phyloP scores from a whole-genome alignment of 2,888 invertebrate species.

The Perdita meconis region DNA sequence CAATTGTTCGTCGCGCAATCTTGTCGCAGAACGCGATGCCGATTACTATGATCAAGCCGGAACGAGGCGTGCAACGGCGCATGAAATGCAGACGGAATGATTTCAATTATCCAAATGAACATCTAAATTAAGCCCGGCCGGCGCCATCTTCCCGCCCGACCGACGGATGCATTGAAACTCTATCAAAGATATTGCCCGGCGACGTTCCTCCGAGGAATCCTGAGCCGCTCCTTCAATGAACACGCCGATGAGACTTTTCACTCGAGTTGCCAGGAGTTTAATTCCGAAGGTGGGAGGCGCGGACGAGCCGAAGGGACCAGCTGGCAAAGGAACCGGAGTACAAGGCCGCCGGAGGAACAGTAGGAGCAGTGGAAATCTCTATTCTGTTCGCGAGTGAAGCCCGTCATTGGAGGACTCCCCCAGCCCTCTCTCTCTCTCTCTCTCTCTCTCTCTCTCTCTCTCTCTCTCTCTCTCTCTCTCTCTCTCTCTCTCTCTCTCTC shows the following conservation, averaged over 20 bases:
- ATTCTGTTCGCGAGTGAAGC: constrained; percentile 50
- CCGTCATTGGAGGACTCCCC: constrained; percentile 18
- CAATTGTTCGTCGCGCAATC: constrained; percentile 67
- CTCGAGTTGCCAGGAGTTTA: constrained; percentile 77
- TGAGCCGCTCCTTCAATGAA: constrained; percentile 60
- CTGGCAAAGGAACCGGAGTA: constrained; percentile 4
- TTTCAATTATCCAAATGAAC: constrained; percentile 80
- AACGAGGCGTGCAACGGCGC: constrained; percentile 69
- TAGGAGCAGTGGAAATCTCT: constrained; percentile 45
- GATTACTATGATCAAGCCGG: constrained; percentile 70
- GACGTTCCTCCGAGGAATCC: constrained; percentile 33
- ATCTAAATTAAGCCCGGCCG: constrained; percentile 49
- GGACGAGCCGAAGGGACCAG: constrained; percentile 20
- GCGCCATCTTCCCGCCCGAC: constrained; percentile 33
- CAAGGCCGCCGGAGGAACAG: constrained; percentile 4
- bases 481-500: no score
- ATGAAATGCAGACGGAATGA: constrained; percentile 77
- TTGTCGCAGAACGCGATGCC: constrained; percentile 68
- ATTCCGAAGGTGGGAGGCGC: constrained; percentile 62
- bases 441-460: not conserved
- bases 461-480: not conserved
- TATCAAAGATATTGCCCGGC: constrained; percentile 70
- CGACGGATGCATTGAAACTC: constrained; percentile 55
- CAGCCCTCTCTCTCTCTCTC: not conserved
- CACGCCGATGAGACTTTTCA: constrained; percentile 74